Percentiles rank a stretch among this genome's conserved stretches.
Conservation (phyloP, 92 coral and sea anemone genomes). For the Epizoanthus scotinus region DNA sequence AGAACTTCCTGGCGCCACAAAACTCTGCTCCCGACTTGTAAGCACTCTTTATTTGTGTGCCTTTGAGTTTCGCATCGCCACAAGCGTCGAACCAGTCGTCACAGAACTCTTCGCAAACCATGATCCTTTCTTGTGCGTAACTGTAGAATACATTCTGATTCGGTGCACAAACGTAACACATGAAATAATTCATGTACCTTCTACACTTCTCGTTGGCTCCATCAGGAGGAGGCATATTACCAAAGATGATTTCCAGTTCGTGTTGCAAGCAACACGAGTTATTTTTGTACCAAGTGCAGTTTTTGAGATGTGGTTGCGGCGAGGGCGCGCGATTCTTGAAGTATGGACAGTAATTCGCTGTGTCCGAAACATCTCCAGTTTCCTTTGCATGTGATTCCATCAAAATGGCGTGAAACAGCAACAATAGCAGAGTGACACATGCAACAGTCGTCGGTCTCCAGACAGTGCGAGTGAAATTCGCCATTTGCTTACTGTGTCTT, state of each 20-base stretch:
- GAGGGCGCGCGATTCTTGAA: constrained; percentile 90
- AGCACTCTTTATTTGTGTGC: constrained; percentile 60
- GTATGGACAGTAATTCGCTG: constrained; percentile 84
- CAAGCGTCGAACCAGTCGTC: constrained; percentile 79
- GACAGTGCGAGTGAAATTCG: not conserved
- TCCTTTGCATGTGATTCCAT: constrained; percentile 7
- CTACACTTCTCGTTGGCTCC: constrained; percentile 83
- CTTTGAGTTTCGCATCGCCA: constrained; percentile 80
- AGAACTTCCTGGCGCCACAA: constrained; percentile 87
- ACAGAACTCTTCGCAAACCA: constrained; percentile 87
- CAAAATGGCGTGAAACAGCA: not conserved
- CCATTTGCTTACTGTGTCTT: constrained; percentile 4
- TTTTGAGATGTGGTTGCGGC: constrained; percentile 85
- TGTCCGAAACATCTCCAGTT: not conserved
- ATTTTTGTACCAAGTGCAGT: constrained; percentile 93
- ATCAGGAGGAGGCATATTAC: constrained; percentile 70
- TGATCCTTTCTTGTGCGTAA: constrained; percentile 63
- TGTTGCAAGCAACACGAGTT: constrained; percentile 86
- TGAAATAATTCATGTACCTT: constrained; percentile 65
- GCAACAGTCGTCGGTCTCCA: not conserved
- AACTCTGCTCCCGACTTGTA: constrained; percentile 81
- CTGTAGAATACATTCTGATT: constrained; percentile 83
- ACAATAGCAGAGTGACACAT: constrained; percentile 23
- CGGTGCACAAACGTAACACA: constrained; percentile 95
- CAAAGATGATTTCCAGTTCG: constrained; percentile 78